A percentile compares a stretch with the other conserved stretches of the same genome.
Conservation (phyloP, 2,113 vertebrate genomes). For the Tenebrosternarchus preto region DNA sequence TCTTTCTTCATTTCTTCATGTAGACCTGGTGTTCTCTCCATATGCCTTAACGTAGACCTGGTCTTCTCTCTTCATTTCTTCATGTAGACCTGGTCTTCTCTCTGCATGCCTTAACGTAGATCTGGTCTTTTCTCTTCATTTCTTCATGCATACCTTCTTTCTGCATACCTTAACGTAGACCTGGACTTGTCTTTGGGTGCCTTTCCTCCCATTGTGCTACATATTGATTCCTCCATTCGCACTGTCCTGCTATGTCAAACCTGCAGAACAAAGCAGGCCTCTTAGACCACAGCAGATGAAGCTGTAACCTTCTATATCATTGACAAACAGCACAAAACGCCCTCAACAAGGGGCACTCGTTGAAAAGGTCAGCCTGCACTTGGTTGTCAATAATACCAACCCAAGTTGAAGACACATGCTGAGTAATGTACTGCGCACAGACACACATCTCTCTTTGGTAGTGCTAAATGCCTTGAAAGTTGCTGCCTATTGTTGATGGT, state of each 20-base stretch:
- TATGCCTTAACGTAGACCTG: no score
- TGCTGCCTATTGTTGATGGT: not conserved
- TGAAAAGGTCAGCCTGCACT: conserved; percentile 46
- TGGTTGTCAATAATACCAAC: conserved; percentile 28
- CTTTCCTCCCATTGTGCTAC: not conserved
- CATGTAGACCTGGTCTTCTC: no score
- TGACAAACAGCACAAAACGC: conserved; percentile 39
- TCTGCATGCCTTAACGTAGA: no score
- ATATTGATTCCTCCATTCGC: conserved; percentile 25
- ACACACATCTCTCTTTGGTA: conserved; percentile 3
- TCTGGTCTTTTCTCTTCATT: no score
- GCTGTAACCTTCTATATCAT: conserved; percentile 47
- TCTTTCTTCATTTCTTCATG: no score
- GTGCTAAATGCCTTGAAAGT: not conserved
- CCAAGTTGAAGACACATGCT: conserved; percentile 27
- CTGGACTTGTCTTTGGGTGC: not conserved
- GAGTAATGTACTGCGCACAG: conserved; percentile 22
- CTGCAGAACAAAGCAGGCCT: conserved; percentile 32
- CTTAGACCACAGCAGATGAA: conserved; percentile 22
- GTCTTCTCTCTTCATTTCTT: no score
- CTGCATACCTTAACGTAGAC: conserved; percentile 9
- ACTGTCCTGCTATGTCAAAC: conserved; percentile 30
- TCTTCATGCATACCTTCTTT: no score
- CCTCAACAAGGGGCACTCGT: conserved; percentile 17
- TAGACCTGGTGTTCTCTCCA: no score